Conservation (phyloP, 2,797 vertebrate species). For the Coregonus suidteri region DNA sequence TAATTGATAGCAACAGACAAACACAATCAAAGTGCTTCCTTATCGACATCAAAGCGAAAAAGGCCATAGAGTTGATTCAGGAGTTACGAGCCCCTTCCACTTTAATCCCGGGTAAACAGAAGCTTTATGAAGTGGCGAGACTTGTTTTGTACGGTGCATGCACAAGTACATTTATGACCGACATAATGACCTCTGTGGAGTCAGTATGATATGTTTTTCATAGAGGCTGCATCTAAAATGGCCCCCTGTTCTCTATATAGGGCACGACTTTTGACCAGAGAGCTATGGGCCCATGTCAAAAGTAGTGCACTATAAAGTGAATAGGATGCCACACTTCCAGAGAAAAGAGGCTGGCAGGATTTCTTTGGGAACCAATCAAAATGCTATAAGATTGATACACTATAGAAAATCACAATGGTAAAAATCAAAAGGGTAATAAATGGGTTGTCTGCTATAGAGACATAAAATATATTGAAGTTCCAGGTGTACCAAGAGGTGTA, state of each 20-base stretch:
- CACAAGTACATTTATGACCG: neutral
- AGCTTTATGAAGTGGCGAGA: neutral
- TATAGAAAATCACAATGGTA: neutral
- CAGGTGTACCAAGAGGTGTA: neutral
- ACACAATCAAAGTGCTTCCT: constrained; percentile 35
- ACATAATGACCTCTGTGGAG: neutral
- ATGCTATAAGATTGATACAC: neutral
- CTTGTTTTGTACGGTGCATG: neutral
- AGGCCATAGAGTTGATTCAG: neutral
- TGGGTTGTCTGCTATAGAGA: neutral
- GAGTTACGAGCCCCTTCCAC: neutral
- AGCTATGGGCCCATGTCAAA: neutral
- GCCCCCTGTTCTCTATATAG: neutral
- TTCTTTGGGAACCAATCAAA: neutral
- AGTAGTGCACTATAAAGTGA: neutral
- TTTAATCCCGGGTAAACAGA: neutral
- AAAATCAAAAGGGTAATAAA: neutral
- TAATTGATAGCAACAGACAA: constrained; percentile 47
- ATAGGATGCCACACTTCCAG: neutral
- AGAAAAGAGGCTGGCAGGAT: neutral
- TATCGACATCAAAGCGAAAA: constrained; percentile 20
- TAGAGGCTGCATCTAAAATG: neutral
- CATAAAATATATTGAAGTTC: neutral
- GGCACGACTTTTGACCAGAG: neutral
- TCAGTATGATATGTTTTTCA: neutral